Conservation (phyloP, 2,797 vertebrate species). For the Falco columbarius region DNA sequence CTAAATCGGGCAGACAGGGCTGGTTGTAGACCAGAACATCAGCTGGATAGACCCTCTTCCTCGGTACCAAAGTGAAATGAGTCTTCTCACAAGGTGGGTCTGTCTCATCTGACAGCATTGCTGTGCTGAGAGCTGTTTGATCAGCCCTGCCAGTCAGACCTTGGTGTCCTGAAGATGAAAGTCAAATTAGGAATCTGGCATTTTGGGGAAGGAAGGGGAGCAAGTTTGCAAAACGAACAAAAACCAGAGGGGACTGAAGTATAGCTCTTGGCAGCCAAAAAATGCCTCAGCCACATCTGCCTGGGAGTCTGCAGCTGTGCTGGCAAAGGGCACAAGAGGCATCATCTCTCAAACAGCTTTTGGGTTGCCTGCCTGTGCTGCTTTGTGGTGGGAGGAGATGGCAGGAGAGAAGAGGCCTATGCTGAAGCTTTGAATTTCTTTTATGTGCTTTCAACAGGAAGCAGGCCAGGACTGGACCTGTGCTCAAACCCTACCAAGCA, state of each 20-base stretch:
- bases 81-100: background rate
- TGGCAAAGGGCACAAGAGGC: background rate
- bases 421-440: background rate
- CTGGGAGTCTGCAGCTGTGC: background rate
- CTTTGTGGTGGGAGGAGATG: background rate
- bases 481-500: background rate
- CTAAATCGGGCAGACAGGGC: background rate
- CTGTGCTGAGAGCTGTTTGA: background rate
- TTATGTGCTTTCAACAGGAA: background rate
- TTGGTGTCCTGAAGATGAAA: background rate
- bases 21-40: background rate
- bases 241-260: background rate
- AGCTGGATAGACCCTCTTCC: background rate
- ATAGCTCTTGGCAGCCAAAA: background rate
- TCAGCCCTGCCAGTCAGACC: background rate
- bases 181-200: background rate
- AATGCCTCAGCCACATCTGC: background rate
- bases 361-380: background rate
- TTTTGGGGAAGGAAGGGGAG: background rate
- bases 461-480: background rate
- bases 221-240: background rate
- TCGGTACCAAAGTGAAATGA: background rate
- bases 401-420: background rate
- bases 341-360: background rate
- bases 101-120: background rate